Evolutionary conservation across 2,113 vertebrate species (phyloP).

Genomic region (Sterna hirundo): DNA sequence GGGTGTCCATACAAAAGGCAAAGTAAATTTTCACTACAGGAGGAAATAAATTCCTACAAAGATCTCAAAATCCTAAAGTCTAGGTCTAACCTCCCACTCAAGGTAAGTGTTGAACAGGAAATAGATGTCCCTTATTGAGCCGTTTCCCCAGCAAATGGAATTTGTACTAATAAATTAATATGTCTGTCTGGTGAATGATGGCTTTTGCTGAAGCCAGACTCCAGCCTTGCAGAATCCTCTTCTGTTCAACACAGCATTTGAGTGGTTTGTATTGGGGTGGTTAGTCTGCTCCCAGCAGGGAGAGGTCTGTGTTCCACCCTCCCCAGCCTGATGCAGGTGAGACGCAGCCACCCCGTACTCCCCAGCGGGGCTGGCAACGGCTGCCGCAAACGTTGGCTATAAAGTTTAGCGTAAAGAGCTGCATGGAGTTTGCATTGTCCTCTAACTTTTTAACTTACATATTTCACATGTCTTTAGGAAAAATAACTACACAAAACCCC

Average conservation of each 20-base stretch:
- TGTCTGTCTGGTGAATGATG: neutral
- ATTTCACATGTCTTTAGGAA: neutral
- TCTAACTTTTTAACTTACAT: no score
- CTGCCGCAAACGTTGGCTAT: neutral
- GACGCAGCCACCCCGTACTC: no score
- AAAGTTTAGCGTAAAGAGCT: accelerated
- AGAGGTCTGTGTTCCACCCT: neutral
- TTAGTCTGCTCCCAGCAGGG: neutral
- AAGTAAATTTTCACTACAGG: neutral
- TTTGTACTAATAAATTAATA: neutral
- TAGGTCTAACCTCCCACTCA: neutral
- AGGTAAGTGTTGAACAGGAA: neutral
- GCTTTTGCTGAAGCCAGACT: neutral
- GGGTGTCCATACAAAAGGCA: no score
- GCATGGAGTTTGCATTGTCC: neutral
- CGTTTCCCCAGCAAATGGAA: neutral
- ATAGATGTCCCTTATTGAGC: neutral
- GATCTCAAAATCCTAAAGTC: neutral
- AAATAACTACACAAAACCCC: neutral
- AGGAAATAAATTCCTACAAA: neutral
- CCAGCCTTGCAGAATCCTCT: no score
- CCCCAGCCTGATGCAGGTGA: no score
- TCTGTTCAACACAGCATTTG: neutral
- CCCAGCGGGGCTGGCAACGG: neutral
- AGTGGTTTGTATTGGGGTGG: neutral